Conservation (phyloP, 1,140 invertebrate species). For the Lepidurus apus region DNA sequence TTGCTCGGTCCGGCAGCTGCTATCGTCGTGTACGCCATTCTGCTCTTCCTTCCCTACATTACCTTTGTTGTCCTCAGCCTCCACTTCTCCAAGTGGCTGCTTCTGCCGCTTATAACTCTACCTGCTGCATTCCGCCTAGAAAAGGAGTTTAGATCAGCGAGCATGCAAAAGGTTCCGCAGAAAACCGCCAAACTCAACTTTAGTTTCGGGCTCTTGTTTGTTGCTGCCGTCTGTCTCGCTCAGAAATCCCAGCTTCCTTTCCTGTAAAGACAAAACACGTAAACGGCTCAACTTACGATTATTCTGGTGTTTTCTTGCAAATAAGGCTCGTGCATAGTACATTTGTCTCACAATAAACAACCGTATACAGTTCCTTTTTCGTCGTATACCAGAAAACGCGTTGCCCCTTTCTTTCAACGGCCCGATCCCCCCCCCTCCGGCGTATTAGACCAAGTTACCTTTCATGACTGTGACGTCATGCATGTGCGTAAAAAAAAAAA, state of each 20-base stretch:
- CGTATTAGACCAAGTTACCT: no score
- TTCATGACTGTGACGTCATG: no score
- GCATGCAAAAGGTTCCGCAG: constrained; percentile 73
- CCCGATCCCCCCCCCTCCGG: no score
- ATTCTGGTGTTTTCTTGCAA: background rate
- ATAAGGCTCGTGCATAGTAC: no score
- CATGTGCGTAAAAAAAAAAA: no score
- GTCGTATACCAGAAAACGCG: no score
- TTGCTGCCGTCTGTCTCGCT: constrained; percentile 53
- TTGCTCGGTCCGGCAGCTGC: constrained; percentile 85
- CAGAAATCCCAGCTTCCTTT: constrained; percentile 31
- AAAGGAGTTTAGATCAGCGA: constrained; percentile 73
- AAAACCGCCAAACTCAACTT: constrained; percentile 86
- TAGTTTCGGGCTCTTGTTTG: constrained; percentile 82
- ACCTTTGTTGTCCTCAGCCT: constrained; percentile 75
- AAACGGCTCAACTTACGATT: background rate
- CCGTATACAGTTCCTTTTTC: no score
- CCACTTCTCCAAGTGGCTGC: constrained; percentile 78
- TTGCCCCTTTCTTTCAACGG: no score
- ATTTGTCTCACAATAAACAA: no score
- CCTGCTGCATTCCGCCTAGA: constrained; percentile 83
- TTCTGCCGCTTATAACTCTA: constrained; percentile 79
- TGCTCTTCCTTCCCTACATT: constrained; percentile 87
- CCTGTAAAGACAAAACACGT: background rate
- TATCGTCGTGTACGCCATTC: constrained; percentile 80